phyloP scores from a whole-genome alignment of 2,113 vertebrate genomes.

The Paracanthobrama guichenoti region DNA sequence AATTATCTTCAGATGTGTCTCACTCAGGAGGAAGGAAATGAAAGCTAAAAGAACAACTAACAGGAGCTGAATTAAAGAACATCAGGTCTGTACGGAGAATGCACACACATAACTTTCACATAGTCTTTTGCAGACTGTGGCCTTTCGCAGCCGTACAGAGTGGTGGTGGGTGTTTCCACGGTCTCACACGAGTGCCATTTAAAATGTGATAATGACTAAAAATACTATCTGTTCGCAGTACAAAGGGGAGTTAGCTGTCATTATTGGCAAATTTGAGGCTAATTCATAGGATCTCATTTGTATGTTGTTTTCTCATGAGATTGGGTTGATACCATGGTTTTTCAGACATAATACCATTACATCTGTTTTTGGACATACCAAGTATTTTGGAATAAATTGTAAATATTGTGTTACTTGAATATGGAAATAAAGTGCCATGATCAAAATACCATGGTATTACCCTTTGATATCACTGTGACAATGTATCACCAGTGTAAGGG shows the following conservation, averaged over 20 bases:
- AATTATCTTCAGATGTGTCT: conserved; percentile 21
- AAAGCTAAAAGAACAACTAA: conserved; percentile 12
- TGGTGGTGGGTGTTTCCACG: background rate
- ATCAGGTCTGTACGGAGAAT: background rate
- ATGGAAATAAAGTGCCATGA: background rate
- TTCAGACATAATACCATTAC: background rate
- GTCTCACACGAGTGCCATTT: background rate
- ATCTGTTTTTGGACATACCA: background rate
- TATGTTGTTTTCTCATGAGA: background rate
- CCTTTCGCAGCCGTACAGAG: background rate
- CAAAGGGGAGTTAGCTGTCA: background rate
- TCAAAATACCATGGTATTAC: too few relatives aligned
- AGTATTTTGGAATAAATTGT: background rate
- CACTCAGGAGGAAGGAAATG: conserved; percentile 9
- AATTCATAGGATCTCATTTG: too few relatives aligned
- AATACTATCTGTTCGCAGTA: conserved; percentile 2
- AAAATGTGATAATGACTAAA: conserved; percentile 31
- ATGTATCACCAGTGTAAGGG: too few relatives aligned
- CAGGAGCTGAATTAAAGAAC: background rate
- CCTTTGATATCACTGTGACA: too few relatives aligned
- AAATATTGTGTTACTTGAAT: background rate
- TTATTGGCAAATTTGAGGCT: background rate
- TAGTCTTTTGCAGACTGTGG: background rate
- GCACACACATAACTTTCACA: background rate
- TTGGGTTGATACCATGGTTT: background rate